phyloP scores from a whole-genome alignment of 1,140 invertebrate genomes.

The Zaprionus camerounensis region DNA sequence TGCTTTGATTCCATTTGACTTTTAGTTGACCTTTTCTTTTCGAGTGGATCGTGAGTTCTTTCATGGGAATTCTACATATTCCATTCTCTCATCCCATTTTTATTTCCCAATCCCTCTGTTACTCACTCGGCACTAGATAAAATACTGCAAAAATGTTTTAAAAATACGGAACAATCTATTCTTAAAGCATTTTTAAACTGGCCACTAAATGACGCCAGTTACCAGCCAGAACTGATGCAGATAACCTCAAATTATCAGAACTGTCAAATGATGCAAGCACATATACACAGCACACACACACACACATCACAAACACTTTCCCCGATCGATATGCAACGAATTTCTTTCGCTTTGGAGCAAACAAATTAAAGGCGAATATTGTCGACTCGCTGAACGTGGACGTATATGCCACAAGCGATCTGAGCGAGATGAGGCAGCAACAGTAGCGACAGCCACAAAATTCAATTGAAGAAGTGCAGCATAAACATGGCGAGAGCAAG shows the following conservation, averaged over 20 bases:
- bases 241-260: constrained; percentile 1
- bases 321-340: constrained; percentile 6
- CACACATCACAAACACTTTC: neutral
- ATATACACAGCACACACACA: neutral
- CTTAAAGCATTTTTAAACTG: neutral
- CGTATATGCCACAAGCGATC: constrained; percentile 4
- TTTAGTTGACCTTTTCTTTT: neutral
- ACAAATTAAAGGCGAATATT: constrained; percentile 18
- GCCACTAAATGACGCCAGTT: constrained; percentile 1
- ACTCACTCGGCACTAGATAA: too few relatives aligned
- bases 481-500: constrained; percentile 23
- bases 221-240: neutral
- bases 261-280: neutral
- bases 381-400: constrained; percentile 7
- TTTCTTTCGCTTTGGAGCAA: constrained; percentile 11
- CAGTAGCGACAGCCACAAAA: constrained; percentile 56
- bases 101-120: too few relatives aligned
- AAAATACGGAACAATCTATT: neutral
- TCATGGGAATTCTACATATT: too few relatives aligned
- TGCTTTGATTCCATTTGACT: constrained; percentile 19
- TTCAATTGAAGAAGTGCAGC: constrained; percentile 69
- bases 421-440: constrained; percentile 5
- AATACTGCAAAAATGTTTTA: too few relatives aligned
- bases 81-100: too few relatives aligned
- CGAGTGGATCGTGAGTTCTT: too few relatives aligned